Base-by-base conservation (phyloP, 2,797 vertebrate genomes). In the Gymnothorax reevesii region DNA sequence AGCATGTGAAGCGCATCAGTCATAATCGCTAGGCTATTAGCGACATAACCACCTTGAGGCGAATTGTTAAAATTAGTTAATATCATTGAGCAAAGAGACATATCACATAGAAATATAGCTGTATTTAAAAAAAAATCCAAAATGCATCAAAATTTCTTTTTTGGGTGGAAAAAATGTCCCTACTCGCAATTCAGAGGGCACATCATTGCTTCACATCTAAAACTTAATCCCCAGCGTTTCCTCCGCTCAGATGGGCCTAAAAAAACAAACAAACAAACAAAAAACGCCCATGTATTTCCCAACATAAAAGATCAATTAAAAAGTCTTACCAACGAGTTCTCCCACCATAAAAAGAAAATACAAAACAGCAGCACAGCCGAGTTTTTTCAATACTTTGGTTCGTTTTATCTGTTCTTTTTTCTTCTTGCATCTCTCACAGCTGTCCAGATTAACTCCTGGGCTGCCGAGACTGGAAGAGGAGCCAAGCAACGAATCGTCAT, bases 21-120 rank as follows among this genome's bases (percentile, higher is more conserved):
- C 98, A 99, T 99, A 85, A 99, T 97, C 86, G 98, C 98, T 87
- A 99, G 93, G 91, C 98, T 99, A 94, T 99, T 99, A 71, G 98
- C 97, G 86, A 99, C 86, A 88, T 98, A 99, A 87, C 98, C 98
- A 93, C 98, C 98, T 99, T 64, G 90, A 92, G 90, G 59, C 88
- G 84, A 92, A 88, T 80, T 80, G 83, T 84, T 89, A 87, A 54
- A 90, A 84, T 86, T 82, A 90, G 64, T 90, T 90, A 83, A 89
- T 12, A 52, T 59, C 4, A 42, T 69, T 49, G 54, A 69, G 64
- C 60, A 57, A 12, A n/a, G 69, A 82, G 49, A 85, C 73, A 85
- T 55, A n/a, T 33, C 52, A 3, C 86, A 87, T 54, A 22, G 20
- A 49, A 33, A 49, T 4, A n/a, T n/a, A n/a, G n/a, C n/a, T n/a